These are phyloP conservation scores for Luehdorfia chinensis DNA, from an alignment of 1,140 invertebrate genomes.

Conservation along the genomic window DNA sequence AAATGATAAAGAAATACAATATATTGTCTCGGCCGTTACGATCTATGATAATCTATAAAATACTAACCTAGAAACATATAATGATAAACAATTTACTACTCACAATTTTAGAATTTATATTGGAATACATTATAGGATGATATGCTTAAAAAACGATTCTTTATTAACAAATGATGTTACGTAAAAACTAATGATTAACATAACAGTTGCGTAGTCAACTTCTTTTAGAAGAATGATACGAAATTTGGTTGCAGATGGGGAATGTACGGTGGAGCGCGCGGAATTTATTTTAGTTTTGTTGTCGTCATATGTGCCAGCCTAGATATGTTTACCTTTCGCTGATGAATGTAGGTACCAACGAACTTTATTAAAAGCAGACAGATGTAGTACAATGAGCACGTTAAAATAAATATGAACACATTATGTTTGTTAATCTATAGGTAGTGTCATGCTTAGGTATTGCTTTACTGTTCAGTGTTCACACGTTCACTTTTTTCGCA, in stretches of 20 bases:
- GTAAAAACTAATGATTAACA: background rate
- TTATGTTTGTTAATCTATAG: too few relatives aligned
- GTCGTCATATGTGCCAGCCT: background rate
- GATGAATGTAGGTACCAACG: background rate
- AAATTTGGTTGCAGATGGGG: conserved; percentile 1
- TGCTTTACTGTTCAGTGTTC: too few relatives aligned
- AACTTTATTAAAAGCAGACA: too few relatives aligned
- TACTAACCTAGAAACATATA: conserved; percentile 22
- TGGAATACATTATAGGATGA: background rate
- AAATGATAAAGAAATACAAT: conserved; percentile 13
- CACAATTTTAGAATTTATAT: conserved; percentile 29
- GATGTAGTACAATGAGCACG: background rate
- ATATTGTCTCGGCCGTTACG: background rate
- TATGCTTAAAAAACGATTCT: too few relatives aligned
- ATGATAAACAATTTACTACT: conserved; percentile 21
- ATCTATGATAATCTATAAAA: background rate
- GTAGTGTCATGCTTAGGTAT: too few relatives aligned
- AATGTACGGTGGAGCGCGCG: conserved; percentile 11
- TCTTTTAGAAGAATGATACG: background rate
- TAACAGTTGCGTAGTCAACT: background rate
- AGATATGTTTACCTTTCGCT: background rate
- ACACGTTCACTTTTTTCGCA: too few relatives aligned
- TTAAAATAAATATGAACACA: background rate
- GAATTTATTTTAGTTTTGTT: conserved; percentile 14
- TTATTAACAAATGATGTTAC: background rate